Evolutionary conservation across 2,888 invertebrate genomes (phyloP).

Genomic region (Pachliopta kotzebuea): DNA sequence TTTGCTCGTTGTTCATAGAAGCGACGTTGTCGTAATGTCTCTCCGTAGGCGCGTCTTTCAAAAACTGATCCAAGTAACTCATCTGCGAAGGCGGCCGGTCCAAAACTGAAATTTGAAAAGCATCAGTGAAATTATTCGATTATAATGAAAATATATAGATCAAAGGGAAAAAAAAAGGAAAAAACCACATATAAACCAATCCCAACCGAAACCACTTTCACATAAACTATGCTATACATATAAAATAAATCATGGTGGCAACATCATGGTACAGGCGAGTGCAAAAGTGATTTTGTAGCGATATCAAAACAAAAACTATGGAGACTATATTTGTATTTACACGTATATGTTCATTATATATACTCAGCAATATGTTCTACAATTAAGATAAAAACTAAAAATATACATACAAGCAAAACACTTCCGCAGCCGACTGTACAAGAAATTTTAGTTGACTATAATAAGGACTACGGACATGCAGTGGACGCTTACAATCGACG

Average conservation of each 20-base stretch:
- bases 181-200: slow-evolving; percentile 60
- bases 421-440: slow-evolving; percentile 48
- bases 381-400: neutral
- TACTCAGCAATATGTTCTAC: too few species aligned
- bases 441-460: slow-evolving; percentile 53
- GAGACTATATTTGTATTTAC: too few species aligned
- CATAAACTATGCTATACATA: slow-evolving; percentile 43
- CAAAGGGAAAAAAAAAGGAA: slow-evolving; percentile 1
- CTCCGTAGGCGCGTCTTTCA: slow-evolving; percentile 84
- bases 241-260: slow-evolving; percentile 42
- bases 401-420: slow-evolving; percentile 1
- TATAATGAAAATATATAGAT: too few species aligned
- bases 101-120: slow-evolving; percentile 82
- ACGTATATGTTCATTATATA: too few species aligned
- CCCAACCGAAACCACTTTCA: slow-evolving; percentile 72
- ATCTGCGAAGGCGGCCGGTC: slow-evolving; percentile 95
- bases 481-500: slow-evolving; percentile 56
- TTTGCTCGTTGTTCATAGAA: slow-evolving; percentile 66
- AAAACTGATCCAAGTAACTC: slow-evolving; percentile 94
- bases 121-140: neutral
- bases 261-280: slow-evolving; percentile 45
- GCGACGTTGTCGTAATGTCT: slow-evolving; percentile 73
- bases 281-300: slow-evolving; percentile 39
- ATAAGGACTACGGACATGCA: slow-evolving; percentile 61
- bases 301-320: too few species aligned